phyloP scores from a whole-genome alignment of 2,888 invertebrate species.

The Aelia acuminata region DNA sequence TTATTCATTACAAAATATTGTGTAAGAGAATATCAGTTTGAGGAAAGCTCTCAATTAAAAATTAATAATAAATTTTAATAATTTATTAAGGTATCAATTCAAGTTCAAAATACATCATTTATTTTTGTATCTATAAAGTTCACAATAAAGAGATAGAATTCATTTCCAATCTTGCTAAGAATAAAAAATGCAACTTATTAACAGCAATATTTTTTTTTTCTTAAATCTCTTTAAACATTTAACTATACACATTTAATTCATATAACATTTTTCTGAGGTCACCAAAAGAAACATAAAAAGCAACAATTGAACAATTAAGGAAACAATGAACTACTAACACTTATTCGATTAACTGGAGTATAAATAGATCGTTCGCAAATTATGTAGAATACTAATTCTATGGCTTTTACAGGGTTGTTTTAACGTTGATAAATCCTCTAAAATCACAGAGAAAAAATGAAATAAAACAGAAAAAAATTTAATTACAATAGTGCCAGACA shows the following conservation, averaged over 20 bases:
- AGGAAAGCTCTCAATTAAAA: not conserved
- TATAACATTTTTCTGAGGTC: constrained; percentile 5
- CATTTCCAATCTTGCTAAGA: not conserved
- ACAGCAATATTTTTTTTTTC: constrained; percentile 4
- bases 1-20: not conserved
- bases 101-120: not conserved
- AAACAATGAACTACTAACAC: not conserved
- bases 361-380: not conserved
- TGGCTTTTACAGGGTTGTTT: not conserved
- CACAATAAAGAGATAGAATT: not conserved
- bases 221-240: not conserved
- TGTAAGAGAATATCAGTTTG: not conserved
- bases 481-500: not conserved
- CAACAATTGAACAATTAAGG: not conserved
- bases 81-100: not conserved
- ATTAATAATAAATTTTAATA: not conserved
- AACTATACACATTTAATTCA: not conserved
- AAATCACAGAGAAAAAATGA: not conserved
- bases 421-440: constrained; percentile 4
- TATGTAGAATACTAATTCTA: not conserved
- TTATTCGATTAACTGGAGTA: not conserved
- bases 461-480: not conserved
- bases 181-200: constrained; percentile 19
- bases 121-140: not conserved
- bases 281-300: not conserved